phyloP scores from a whole-genome alignment of 2,888 invertebrate species.

The Eupithecia centaureata region DNA sequence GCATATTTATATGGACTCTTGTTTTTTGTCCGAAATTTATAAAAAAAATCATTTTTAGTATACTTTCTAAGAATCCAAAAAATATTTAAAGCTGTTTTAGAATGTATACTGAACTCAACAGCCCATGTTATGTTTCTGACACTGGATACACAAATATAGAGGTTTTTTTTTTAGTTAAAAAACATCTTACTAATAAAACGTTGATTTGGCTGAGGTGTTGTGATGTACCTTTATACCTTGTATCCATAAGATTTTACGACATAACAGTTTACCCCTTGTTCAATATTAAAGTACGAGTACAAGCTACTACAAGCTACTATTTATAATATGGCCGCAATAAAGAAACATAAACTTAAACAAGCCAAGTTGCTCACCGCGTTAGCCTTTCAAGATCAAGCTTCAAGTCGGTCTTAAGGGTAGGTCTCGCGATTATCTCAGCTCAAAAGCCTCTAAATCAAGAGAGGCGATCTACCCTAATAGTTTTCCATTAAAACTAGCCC shows the following conservation, averaged over 20 bases:
- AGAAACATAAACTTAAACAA: background rate
- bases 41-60: too few species aligned
- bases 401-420: background rate
- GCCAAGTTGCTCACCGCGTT: background rate
- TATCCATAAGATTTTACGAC: background rate
- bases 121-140: background rate
- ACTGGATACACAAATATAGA: background rate
- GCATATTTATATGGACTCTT: too few species aligned
- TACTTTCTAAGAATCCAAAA: too few species aligned
- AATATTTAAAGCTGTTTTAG: too few species aligned
- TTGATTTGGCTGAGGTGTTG: constrained; percentile 31
- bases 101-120: too few species aligned
- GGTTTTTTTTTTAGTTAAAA: background rate
- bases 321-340: too few species aligned
- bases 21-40: too few species aligned
- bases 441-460: background rate
- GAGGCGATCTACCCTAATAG: constrained; percentile 1
- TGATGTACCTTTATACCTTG: background rate
- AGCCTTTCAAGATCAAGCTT: background rate
- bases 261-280: background rate
- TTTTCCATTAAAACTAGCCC: constrained; percentile 13
- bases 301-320: too few species aligned
- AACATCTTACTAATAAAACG: background rate
- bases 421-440: background rate
- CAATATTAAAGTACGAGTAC: background rate